Base-by-base conservation (phyloP, 2,797 vertebrate genomes). In the Phrynocephalus vlangalii region DNA sequence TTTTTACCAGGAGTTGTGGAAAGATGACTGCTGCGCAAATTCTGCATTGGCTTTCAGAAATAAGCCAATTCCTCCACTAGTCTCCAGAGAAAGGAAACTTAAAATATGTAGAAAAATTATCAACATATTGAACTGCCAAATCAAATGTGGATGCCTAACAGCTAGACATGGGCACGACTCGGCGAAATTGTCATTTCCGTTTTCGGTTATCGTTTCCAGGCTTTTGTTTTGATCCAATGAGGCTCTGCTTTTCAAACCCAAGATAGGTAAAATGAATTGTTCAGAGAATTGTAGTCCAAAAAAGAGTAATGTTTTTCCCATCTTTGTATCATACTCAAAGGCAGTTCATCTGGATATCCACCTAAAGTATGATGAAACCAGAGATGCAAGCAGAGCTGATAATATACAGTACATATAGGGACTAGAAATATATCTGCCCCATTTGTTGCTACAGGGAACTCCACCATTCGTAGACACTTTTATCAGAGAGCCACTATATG, bases 361-460 rank as follows among this genome's bases (percentile, higher is more conserved):
- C 28, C 68, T 75, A 22, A 24, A 85, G 56, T 30, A 33, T 50
- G 38, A 80, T 15, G 73, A 38, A 50, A 0, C 15, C 60, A 81
- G 90, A 84, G 67, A 91, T 56, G 72, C 83, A 87, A 90, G 84
- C 79, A 68, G 0, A 79, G 84, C 24, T 86, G 78, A 80, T 68
- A 33, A 33, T 33, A 33, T 33, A 33, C 33, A 50, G 84, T 88
- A 91, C 82, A 86, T 87, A 87, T 84, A 90, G 88, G 71, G 78
- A 83, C 86, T 86, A 79, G 63, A 73, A 88, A 38, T 70, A 30
- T 83, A 83, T 63, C 89, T 90, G 76, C 95, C 94, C 92, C 38
- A 90, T 94, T 93, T 91, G 95, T 95, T 94, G 90, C 93, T 90
- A 90, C 48, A 78, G 84, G 77, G 85, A 90, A 95, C 92, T 15